Base-by-base conservation (phyloP, 2,797 vertebrate species). In the Gymnopithys bicolor region DNA sequence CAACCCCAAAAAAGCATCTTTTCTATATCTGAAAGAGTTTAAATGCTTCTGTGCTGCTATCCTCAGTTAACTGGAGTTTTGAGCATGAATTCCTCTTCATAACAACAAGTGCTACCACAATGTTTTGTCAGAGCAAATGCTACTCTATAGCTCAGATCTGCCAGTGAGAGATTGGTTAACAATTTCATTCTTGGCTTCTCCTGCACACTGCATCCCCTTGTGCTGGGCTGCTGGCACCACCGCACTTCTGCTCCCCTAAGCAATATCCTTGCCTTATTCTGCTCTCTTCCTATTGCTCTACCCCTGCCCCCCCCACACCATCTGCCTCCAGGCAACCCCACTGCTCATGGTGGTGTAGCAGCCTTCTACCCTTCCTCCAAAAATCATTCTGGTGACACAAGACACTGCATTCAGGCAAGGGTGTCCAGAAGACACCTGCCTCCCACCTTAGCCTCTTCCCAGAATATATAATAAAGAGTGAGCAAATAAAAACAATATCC, bases 271-370 rank as follows among this genome's bases (percentile, higher is more conserved):
- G 12, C 17, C 2, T 92, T 63, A 27, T 37, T 85, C 41, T 59
- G 4, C 43, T 82, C 53, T 60, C 21, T 53, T 79, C 5, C 25
- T 52, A n/a, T 78, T 66, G 13, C 30, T 89, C 25, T 58, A 23
- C 8, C 19, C 30, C 5, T 18, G 5, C 30, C 30, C 28, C 22
- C 5, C 19, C 6, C 0, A 2, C 7, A 12, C 51, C 28, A 2
- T 18, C 18, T 82, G 19, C 22, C 55, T 46, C 55, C 33, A 48
- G 58, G 21, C 35, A 91, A 23, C 28, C 11, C 32, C 33, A 10
- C 10, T 75, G 58, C 30, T 68, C 19, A 3, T 5, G 53, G 62
- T 7, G 37, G 58, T 49, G 49, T 88, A 88, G 14, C 2, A 7
- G 14, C 30, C 19, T 76, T 25, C 17, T 30, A 51, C 3, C 3